Conservation (phyloP, 30 jellyfish, hydroid and myxozoan genomes). For the Phacellophora camtschatica region DNA sequence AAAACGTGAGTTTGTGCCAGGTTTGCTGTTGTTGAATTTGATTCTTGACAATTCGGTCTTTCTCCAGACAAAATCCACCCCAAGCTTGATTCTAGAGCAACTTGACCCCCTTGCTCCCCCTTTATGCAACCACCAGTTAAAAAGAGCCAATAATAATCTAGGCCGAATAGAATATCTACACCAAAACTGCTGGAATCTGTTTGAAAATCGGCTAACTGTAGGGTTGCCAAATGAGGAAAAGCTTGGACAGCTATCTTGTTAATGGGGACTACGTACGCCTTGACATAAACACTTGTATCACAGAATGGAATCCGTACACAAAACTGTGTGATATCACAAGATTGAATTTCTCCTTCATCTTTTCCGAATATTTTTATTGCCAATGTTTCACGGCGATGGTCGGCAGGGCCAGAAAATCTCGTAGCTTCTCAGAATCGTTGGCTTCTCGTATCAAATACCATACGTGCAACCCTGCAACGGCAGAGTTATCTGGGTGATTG, state of each 20-base stretch:
- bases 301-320: conserved; percentile 19
- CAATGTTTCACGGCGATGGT: background rate
- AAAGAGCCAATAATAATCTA: conserved; percentile 35
- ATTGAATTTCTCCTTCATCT: background rate
- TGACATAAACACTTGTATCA: background rate
- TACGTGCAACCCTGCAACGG: background rate
- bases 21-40: background rate
- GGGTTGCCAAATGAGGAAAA: conserved; percentile 26
- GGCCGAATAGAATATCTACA: conserved; percentile 10
- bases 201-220: conserved; percentile 11
- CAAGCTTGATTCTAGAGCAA: conserved; percentile 25
- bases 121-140: background rate
- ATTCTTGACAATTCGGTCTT: background rate
- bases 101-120: conserved; percentile 46
- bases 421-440: no score
- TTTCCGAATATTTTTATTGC: background rate
- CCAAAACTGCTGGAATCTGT: no score
- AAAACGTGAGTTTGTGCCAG: conserved; percentile 3
- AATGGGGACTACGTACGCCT: conserved; percentile 45
- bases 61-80: conserved; percentile 54
- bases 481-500: background rate
- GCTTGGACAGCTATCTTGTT: conserved; percentile 26
- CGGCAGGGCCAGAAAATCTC: no score
- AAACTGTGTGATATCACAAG: conserved; percentile 11
- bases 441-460: background rate